Base-by-base conservation (phyloP, 2,797 vertebrate species). In the Lutjanus argentimaculatus region DNA sequence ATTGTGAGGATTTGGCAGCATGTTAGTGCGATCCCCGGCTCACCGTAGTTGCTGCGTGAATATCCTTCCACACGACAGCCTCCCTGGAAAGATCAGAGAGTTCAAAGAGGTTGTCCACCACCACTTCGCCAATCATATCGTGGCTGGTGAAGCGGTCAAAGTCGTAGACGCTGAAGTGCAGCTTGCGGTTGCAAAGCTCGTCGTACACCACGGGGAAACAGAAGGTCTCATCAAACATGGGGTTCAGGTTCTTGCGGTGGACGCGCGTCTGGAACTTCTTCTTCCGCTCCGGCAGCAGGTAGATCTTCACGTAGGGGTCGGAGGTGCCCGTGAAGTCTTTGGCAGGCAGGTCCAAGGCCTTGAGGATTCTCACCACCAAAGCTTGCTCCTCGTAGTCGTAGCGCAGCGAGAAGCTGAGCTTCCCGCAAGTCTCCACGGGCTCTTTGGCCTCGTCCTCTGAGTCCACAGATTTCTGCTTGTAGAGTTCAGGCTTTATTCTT, bases 101-200 rank as follows among this genome's bases (percentile, higher is more conserved):
- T 96, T 99, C 98, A 90, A 99, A 99, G 89, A 99, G 96, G 94
- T 99, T 99, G 93, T 99, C 98, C 82, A 99, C 97, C 92, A 98
- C 97, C 86, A 99, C 98, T 94, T 99, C 98, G 10, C 99, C 99
- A 69, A 99, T 99, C 98, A 98, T 99, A 93, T 99, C 98, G 85
- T 99, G 99, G 90, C 99, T 98, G 86, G 98, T 99, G 95, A 99
- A 99, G 79, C 99, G 97, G 96, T 99, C 99, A 89, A 99, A 99
- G 95, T 99, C 98, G 89, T 98, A 99, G 67, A 99, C 95, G 80
- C 98, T 99, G 95, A 99, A 98, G 94, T 99, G 99, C 83, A 99
- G 95, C 94, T 99, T 98, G 86, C 97, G 96, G 93, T 96, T 98
- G 95, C 96, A 97, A 70, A 99, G 94, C 88, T 99, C 97, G 59